phyloP scores from a whole-genome alignment of 2,888 invertebrate species.

The Lamellibrachia satsuma region DNA sequence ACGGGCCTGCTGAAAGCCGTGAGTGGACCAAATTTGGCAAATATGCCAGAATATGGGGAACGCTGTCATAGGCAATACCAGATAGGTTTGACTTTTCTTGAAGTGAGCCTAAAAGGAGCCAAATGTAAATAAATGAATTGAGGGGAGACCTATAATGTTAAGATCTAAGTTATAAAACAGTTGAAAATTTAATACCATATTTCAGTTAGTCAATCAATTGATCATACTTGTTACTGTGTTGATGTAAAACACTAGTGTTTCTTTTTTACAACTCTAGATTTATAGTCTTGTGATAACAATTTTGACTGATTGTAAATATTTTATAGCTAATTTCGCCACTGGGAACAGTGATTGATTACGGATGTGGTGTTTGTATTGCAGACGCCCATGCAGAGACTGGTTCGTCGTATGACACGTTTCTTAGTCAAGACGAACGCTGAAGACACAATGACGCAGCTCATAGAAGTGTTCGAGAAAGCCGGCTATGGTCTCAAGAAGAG shows the following conservation, averaged over 20 bases:
- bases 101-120: too few species aligned
- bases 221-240: too few species aligned
- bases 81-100: too few species aligned
- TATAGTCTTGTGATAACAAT: not conserved
- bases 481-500: conserved; percentile 74
- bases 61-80: too few species aligned
- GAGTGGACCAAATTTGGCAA: too few species aligned
- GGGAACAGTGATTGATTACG: not conserved
- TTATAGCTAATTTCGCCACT: not conserved
- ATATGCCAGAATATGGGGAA: too few species aligned
- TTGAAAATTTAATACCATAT: too few species aligned
- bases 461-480: conserved; percentile 73
- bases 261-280: not conserved
- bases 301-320: not conserved
- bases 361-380: conserved; percentile 60
- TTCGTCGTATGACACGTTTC: conserved; percentile 92
- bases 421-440: conserved; percentile 79
- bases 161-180: too few species aligned
- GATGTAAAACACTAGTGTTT: not conserved
- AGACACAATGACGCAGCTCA: conserved; percentile 75
- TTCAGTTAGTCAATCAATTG: too few species aligned
- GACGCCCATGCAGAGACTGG: conserved; percentile 81
- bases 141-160: too few species aligned
- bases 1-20: too few species aligned
- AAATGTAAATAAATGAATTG: too few species aligned